Base-by-base conservation (phyloP, 2,888 invertebrate genomes). In the Xanthorhoe spadicearia region DNA sequence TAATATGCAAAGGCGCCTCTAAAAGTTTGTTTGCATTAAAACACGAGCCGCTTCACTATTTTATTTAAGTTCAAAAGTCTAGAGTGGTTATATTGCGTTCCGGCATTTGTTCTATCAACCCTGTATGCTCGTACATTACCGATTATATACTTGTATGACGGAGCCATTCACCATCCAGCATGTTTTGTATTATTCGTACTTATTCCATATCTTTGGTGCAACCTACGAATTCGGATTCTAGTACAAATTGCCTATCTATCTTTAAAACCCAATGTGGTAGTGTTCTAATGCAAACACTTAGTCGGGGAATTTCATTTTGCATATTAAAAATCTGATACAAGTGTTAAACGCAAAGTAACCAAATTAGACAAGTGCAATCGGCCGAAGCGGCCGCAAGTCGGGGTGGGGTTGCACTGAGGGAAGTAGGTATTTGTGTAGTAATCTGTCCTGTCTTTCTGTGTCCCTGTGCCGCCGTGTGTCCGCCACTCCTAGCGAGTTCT, bases 401-500 rank as follows among this genome's bases (percentile, higher is more conserved):
- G 92, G 92, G 90, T 90, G 90, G 90, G 93, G 92, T 91, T 91
- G 92, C 93, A 92, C 92, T 92, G 91, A 92, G 93, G 92, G 92
- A 86, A 90, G 93, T 93, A 93, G 93, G 93, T 94, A 93, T 93
- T 87, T 94, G 93, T 93, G 93, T 94, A 94, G 94, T 94, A 94
- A 94, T 94, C 93, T 94, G 94, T 94, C 94, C 93, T 94, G 94
- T 94, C 94, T 93, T 93, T 94, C 94, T 95, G 95, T 95, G 95
- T 95, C 95, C 95, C 95, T 95, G 95, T 94, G 94, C 93, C 94
- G 94, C 94, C 93, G 93, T 93, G 93, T 95, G 95, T 95, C 94
- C 95, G 94, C 95, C 94, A 94, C 94, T 94, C 94, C 96, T 97
- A 98, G 98, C 97, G 97, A 97, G 96, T 98, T 98, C 97, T 98